Evolutionary conservation across 2,888 invertebrate species (phyloP), one percentile per base, ranked within the genome.

Genomic region (Pandemis heparana): DNA sequence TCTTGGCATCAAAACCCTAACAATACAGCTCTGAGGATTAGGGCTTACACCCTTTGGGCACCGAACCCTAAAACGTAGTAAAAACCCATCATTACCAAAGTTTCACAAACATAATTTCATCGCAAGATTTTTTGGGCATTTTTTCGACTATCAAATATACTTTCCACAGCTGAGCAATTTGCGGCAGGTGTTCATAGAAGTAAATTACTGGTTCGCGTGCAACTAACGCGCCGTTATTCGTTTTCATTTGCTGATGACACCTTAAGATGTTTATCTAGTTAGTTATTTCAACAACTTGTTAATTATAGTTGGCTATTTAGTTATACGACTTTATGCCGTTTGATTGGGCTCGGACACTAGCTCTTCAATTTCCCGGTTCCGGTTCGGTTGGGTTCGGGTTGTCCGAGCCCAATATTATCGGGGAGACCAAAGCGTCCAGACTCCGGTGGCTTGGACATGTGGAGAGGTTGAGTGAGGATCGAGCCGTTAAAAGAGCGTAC

Each of bases 221-320:
- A 5, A 18, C 32, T 39, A 18, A 56, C 43, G 12, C 39, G 46
- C 60, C 18, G 51, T 46, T 69, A 64, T 56, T 69, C 53, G 62
- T 64, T 69, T 69, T 69, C 64, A 69, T 69, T 74, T 61, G 65
- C 51, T 74, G 74, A 74, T 74, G 74, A 74, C 74, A 74, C 70
- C 69, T 74, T 39, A 43, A 70, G 74, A 74, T 74, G 64, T 12
- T 69, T 74, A 74, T 74, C 74, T 61, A 39, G 68, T 69, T 68
- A 56, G 72, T 64, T 73, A 68, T 60, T 70, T 74, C 51, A 65
- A 70, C 73, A 61, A 61, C 65, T 41, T 65, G 65, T 65, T 65
- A 69, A 74, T 70, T 69, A 64, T 41, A 56, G 23, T 56, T 56
- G 56, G 23, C 12, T 23, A 5, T 1, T 14, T 23, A 10, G 51